Evolutionary conservation across 2,797 vertebrate genomes (phyloP).

Genomic region (Ptychadena robeensis): DNA sequence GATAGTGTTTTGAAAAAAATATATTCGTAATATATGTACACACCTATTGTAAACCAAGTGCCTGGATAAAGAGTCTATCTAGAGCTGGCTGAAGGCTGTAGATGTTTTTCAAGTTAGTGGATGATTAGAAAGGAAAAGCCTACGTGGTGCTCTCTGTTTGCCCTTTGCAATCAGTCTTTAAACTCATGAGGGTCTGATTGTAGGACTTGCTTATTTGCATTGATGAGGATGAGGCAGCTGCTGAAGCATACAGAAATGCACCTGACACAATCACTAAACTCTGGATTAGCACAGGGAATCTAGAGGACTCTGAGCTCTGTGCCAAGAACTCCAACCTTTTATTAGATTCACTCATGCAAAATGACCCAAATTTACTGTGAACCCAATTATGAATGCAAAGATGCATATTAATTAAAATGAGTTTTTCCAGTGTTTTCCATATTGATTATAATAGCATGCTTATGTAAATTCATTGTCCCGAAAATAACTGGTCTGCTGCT

Average conservation of each 20-base stretch:
- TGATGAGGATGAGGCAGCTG: constrained; percentile 82
- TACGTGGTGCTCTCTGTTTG: constrained; percentile 69
- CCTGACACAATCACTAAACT: constrained; percentile 75
- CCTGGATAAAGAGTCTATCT: constrained; percentile 56
- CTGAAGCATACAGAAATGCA: constrained; percentile 76
- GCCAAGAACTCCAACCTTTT: constrained; percentile 67
- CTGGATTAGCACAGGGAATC: constrained; percentile 73
- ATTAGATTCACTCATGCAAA: constrained; percentile 78
- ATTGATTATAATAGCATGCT: constrained; percentile 67
- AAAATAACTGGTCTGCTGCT: background rate
- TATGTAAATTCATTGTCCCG: constrained; percentile 10
- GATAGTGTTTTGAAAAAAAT: background rate
- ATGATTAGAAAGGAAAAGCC: constrained; percentile 79
- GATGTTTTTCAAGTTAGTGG: constrained; percentile 73
- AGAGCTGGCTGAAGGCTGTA: constrained; percentile 57
- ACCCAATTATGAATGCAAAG: constrained; percentile 75
- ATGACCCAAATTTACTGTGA: constrained; percentile 79
- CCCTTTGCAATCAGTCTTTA: constrained; percentile 78
- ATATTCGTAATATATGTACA: constrained; percentile 16
- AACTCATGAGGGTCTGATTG: constrained; percentile 76
- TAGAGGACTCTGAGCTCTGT: constrained; percentile 65
- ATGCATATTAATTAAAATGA: constrained; percentile 74
- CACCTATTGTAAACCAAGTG: background rate
- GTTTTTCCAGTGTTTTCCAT: constrained; percentile 69
- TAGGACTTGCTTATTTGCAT: constrained; percentile 85